Evolutionary conservation across 2,797 vertebrate genomes (phyloP), one percentile per base, ranked within the genome.

Genomic region (Notamacropus eugenii): DNA sequence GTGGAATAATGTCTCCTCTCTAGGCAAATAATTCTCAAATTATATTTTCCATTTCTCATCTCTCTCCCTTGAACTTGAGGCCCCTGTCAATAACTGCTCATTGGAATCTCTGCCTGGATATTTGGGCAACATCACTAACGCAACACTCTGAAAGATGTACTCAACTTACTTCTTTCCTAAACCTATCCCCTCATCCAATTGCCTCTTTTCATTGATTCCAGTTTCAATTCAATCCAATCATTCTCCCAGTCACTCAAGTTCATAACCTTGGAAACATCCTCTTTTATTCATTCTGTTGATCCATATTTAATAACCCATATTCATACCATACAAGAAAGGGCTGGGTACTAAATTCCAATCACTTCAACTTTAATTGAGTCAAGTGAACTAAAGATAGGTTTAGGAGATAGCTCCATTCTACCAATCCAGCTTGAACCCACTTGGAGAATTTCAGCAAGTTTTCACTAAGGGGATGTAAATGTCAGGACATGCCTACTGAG

Each of bases 301-400:
- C n/a, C 67, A 82, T 46, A 82, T 82, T 40, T n/a, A 40, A 82
- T 46, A 82, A 82, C 9, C n/a, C n/a, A 10, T 24, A 82, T 46
- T 46, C 9, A 82, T 24, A 82, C 29, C n/a, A 82, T 82, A 62
- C 59, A 62, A 34, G 59, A 34, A 62, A 62, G 31, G 13, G 31
- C 59, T 62, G 59, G 31, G 13, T 62, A 14, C 31, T 62, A 62
- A 90, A 97, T 94, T 50, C 12, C 5, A 54, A 52, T 93, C 56
- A 9, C 19, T 91, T 22, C 67, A 90, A 67, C 57, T 16, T 52
- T 34, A 96, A 22, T 91, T 40, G 92, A 94, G 91, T 94, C 9
- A 93, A 97, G 93, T 87, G 62, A 94, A 96, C 14, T 5, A 62
- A 95, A 46, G 2, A 46, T 46, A 62, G 62, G 11, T 28, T 52